Conservation (phyloP, 2,888 invertebrate genomes). For the Agrotis segetum region DNA sequence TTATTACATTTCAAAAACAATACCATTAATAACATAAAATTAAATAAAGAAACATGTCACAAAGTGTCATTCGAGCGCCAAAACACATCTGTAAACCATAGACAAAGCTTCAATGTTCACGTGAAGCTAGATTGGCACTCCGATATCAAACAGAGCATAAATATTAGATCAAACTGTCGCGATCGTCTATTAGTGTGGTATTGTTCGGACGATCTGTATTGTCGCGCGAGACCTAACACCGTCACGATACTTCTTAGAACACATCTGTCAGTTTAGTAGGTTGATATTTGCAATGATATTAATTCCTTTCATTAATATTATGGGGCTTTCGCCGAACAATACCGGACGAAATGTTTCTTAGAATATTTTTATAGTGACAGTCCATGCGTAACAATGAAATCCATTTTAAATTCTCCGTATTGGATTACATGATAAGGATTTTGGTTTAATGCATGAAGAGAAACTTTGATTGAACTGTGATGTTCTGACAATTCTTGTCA, state of each 20-base stretch:
- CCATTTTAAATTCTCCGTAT: constrained; percentile 31
- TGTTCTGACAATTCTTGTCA: no score
- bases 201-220: constrained; percentile 54
- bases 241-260: constrained; percentile 58
- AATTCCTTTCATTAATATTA: constrained; percentile 46
- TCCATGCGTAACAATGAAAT: constrained; percentile 21
- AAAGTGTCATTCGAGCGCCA: not conserved
- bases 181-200: constrained; percentile 50
- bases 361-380: constrained; percentile 36
- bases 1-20: not conserved
- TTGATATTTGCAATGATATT: constrained; percentile 53
- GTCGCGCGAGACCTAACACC: constrained; percentile 45
- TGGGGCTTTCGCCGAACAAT: constrained; percentile 37
- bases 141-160: constrained; percentile 27
- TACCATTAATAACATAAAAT: not conserved
- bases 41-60: not conserved
- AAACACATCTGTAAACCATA: not conserved
- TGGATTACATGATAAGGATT: not conserved
- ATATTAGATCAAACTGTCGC: constrained; percentile 30
- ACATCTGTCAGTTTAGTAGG: constrained; percentile 47
- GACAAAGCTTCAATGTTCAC: constrained; percentile 27
- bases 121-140: constrained; percentile 32
- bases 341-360: constrained; percentile 18
- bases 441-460: no score
- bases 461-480: no score